Evolutionary conservation across 2,113 vertebrate species (phyloP).

Genomic region (Chaenogobius annularis): DNA sequence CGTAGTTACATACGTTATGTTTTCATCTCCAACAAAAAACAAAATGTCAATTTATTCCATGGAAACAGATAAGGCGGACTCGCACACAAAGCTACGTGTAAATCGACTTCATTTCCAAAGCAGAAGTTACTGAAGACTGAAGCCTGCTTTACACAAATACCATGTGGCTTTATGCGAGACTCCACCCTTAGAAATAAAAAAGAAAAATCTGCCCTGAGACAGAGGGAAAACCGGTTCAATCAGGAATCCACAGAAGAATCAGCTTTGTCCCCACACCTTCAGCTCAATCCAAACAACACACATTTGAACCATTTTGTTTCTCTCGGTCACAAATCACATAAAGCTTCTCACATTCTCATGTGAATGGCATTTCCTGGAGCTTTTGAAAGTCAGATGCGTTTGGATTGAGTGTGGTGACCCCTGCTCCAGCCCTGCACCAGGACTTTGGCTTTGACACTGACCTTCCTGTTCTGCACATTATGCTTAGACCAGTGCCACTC

Average conservation of each 20-base stretch:
- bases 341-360: no score
- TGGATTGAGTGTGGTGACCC: neutral
- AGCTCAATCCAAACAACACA: neutral
- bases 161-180: neutral
- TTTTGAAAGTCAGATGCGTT: neutral
- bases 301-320: neutral
- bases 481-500: conserved; percentile 14
- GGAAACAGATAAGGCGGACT: neutral
- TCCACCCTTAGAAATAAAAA: neutral
- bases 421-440: neutral
- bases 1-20: neutral
- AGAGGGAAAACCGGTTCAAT: neutral
- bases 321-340: neutral
- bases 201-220: neutral
- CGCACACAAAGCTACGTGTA: neutral
- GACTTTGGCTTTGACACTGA: conserved; percentile 17
- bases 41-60: neutral
- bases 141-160: neutral
- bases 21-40: neutral
- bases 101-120: neutral
- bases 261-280: neutral
- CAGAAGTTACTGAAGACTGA: neutral
- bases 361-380: no score
- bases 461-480: conserved; percentile 43
- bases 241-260: neutral